Evolutionary conservation across 2,113 vertebrate species (phyloP).

Genomic region (Melospiza melodia): DNA sequence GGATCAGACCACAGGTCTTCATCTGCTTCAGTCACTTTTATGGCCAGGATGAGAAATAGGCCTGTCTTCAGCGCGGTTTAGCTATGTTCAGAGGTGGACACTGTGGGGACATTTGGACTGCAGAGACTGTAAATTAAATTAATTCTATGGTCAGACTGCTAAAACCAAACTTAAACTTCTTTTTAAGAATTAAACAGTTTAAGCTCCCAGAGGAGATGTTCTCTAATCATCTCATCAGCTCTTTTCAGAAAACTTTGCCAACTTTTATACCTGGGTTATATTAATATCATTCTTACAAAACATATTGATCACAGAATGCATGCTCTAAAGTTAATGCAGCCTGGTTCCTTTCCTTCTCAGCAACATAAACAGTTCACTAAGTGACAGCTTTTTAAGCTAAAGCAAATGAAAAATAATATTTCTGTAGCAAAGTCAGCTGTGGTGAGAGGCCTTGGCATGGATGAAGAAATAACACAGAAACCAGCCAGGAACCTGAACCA

Average conservation of each 20-base stretch:
- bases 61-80: background rate
- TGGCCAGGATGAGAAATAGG: background rate
- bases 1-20: background rate
- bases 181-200: background rate
- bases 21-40: background rate
- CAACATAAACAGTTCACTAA: background rate
- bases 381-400: background rate
- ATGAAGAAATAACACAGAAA: background rate
- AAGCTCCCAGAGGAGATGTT: background rate
- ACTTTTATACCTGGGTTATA: background rate
- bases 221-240: background rate
- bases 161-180: background rate
- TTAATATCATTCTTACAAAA: background rate
- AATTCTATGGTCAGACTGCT: background rate
- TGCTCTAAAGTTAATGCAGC: background rate
- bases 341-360: background rate
- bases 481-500: background rate
- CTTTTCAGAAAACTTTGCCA: background rate
- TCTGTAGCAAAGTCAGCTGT: background rate
- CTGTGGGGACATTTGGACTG: background rate
- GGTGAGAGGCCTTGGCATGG: background rate
- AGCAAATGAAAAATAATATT: background rate
- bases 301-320: background rate
- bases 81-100: background rate
- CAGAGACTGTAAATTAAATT: background rate